These are phyloP conservation scores for Drosophila cardini DNA, from an alignment of 1,140 invertebrate genomes.

Conservation along the genomic window DNA sequence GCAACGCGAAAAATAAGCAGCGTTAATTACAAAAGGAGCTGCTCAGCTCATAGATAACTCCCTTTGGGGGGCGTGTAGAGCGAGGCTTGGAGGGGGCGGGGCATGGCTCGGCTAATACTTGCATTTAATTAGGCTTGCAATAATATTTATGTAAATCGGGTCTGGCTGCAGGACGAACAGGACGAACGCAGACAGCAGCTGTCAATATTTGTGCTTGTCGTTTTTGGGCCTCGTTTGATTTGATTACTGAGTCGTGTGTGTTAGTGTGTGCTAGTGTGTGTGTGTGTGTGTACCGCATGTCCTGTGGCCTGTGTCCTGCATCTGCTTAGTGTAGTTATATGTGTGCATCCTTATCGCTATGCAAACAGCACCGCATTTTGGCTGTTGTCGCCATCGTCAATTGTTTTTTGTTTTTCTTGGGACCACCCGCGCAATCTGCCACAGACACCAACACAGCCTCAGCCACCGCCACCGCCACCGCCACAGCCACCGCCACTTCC, in stretches of 20 bases:
- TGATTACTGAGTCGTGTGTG: constrained; percentile 1
- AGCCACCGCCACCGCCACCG: neutral
- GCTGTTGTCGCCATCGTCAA: constrained; percentile 63
- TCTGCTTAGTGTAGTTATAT: constrained; percentile 33
- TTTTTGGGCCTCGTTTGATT: constrained; percentile 50
- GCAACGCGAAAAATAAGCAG: constrained; percentile 70
- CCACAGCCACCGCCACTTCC: neutral
- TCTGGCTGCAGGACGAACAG: constrained; percentile 54
- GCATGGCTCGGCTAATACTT: constrained; percentile 64
- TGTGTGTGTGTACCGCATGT: neutral
- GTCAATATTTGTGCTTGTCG: constrained; percentile 59
- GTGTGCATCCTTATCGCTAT: constrained; percentile 74
- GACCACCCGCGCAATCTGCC: constrained; percentile 69
- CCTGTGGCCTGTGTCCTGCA: constrained; percentile 7
- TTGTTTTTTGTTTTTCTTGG: constrained; percentile 79
- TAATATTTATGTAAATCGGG: constrained; percentile 83
- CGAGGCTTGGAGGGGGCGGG: neutral
- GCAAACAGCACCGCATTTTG: constrained; percentile 74
- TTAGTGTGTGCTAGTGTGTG: neutral
- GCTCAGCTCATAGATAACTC: constrained; percentile 33
- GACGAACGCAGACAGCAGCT: constrained; percentile 59
- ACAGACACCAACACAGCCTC: neutral
- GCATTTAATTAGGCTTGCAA: constrained; percentile 83
- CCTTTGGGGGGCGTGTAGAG: neutral
- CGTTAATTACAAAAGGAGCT: constrained; percentile 74